These are phyloP conservation scores for Protosalanx chinensis DNA, from an alignment of 2,797 vertebrate genomes.

Conservation along the genomic window DNA sequence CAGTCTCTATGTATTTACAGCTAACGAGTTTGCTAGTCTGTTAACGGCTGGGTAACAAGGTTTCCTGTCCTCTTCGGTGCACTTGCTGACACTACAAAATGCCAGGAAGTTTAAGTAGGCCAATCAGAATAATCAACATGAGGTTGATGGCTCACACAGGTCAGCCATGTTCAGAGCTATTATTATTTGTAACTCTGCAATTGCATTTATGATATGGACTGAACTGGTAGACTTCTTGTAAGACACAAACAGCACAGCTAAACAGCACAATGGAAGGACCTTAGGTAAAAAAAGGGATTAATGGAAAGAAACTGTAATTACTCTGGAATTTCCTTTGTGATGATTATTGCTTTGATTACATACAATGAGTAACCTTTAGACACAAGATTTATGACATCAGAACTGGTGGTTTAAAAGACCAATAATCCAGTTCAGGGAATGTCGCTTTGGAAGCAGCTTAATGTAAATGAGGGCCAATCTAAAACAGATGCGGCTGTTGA, in stretches of 20 bases:
- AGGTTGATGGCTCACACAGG: not conserved
- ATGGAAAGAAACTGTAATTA: too few relatives aligned
- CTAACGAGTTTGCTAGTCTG: conserved; percentile 16
- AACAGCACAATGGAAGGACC: not conserved
- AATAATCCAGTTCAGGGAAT: not conserved
- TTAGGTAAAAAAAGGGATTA: too few relatives aligned
- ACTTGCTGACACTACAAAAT: conserved; percentile 6
- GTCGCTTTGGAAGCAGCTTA: conserved; percentile 30
- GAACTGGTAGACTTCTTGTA: too few relatives aligned
- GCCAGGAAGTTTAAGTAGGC: not conserved
- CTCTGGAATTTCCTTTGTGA: not conserved
- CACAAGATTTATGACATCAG: conserved; percentile 18
- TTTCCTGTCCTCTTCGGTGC: not conserved
- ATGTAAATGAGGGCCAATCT: conserved; percentile 35
- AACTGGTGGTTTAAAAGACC: conserved; percentile 11
- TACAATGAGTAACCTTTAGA: not conserved
- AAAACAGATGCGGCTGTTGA: conserved; percentile 25
- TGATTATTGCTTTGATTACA: not conserved
- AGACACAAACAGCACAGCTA: not conserved
- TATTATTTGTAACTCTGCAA: not conserved
- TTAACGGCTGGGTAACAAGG: not conserved
- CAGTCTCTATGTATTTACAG: not conserved
- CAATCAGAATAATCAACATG: not conserved
- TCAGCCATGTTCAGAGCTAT: not conserved
- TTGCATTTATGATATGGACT: too few relatives aligned